A percentile compares a stretch with the other conserved stretches of the same genome.
These are phyloP conservation scores for Zeugodacus cucurbitae DNA, from an alignment of 1,140 invertebrate species.

Conservation along the genomic window DNA sequence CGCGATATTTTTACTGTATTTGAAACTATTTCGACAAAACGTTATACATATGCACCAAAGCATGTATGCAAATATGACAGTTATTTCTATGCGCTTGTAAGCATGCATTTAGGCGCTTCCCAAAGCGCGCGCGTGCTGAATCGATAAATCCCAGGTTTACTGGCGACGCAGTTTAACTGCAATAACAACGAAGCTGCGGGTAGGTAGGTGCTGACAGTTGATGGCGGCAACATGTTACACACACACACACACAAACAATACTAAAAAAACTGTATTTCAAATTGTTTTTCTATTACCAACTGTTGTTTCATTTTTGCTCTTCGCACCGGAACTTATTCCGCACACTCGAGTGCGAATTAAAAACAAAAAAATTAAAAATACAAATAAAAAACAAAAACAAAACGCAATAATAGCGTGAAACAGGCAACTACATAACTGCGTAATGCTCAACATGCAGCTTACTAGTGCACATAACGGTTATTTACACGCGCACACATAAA, in stretches of 20 bases:
- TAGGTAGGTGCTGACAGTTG: not conserved
- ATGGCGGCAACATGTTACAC: not conserved
- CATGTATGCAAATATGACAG: too few species aligned
- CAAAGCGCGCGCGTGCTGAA: not conserved
- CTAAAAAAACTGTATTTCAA: not conserved
- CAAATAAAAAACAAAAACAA: not conserved
- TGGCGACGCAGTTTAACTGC: not conserved
- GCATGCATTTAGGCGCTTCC: not conserved
- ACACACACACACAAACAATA: too few species aligned
- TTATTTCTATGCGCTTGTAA: too few species aligned
- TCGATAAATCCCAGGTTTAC: constrained; percentile 6
- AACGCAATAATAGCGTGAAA: too few species aligned
- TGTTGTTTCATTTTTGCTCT: not conserved
- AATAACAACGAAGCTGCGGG: not conserved
- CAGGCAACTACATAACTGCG: not conserved
- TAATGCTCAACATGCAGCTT: not conserved
- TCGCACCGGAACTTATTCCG: not conserved
- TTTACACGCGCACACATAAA: not conserved
- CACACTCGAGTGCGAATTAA: not conserved
- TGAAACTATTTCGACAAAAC: too few species aligned
- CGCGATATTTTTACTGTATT: too few species aligned
- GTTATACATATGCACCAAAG: too few species aligned
- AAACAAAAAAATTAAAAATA: not conserved
- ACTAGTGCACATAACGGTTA: not conserved
- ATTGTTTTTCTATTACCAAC: not conserved